Evolutionary conservation across 2,797 vertebrate species (phyloP), one percentile per base, ranked within the genome.

Genomic region (Chaenodraco wilsoni): DNA sequence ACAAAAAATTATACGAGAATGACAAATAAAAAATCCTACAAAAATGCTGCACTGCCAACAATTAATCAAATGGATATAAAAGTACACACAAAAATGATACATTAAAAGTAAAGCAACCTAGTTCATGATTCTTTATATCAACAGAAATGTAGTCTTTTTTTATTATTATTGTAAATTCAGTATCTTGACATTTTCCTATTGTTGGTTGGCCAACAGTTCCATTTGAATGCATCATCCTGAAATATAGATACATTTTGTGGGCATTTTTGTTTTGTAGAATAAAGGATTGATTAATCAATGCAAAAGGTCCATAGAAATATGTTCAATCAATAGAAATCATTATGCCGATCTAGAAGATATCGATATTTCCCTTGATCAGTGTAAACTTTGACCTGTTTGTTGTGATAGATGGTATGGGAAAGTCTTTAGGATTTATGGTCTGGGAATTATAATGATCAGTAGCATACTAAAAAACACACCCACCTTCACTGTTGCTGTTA

Each of bases 1-100:
- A 21, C n/a, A 51, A 23, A 37, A 37, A 37, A 5, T 27, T 27
- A 27, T 27, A 27, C 27, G 5, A 27, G 27, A 5, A 27, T 27
- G 27, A 27, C 27, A 27, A 27, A 27, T 27, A 27, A 27, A 27
- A 27, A 5, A 27, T 27, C 27, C 4, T 27, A 27, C 1, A 27
- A 27, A 27, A 27, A 43, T 10, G 51, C 13, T 23, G 37, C 56
- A 60, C 2, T 2, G 0, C 11, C 16, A 27, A 17, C 23, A 8
- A 62, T 52, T 31, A 27, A 27, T 60, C 16, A 23, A 55, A 72
- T 27, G 27, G 27, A 27, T 27, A 58, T 59, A 41, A 65, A 69
- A 58, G 19, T 17, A 50, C 45, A 31, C 16, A 51, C 33, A 3
- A 16, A 50, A 56, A 45, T 21, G 19, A 45, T 31, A 8, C 48